These are phyloP conservation scores for Drosophila setifemur DNA, from an alignment of 1,140 invertebrate species.

Conservation along the genomic window DNA sequence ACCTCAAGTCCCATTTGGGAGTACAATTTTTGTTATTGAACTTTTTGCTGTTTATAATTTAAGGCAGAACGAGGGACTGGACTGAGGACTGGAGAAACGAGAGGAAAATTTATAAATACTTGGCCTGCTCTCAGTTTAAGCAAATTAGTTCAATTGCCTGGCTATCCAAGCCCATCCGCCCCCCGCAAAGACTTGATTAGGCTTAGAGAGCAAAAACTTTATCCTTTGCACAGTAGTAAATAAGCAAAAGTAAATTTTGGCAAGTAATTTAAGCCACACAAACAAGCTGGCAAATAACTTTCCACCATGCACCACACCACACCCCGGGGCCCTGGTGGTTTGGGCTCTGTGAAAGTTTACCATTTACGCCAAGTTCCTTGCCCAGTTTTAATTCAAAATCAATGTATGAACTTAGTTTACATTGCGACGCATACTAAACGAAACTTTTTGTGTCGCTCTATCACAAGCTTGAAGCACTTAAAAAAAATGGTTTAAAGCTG, in stretches of 20 bases:
- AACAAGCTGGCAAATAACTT: conserved; percentile 80
- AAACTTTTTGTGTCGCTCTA: conserved; percentile 61
- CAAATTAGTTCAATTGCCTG: conserved; percentile 78
- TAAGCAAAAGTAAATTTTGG: conserved; percentile 81
- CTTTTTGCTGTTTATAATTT: conserved; percentile 78
- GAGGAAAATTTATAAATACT: conserved; percentile 73
- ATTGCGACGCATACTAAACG: conserved; percentile 60
- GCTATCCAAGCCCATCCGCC: conserved; percentile 24
- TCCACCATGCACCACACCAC: conserved; percentile 32
- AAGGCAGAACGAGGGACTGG: background rate
- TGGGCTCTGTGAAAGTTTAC: conserved; percentile 42
- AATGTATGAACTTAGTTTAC: conserved; percentile 80
- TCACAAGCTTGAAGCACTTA: too few species aligned
- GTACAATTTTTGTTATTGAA: conserved; percentile 51
- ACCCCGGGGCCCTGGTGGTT: conserved; percentile 10
- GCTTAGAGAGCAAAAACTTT: conserved; percentile 75
- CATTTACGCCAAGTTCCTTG: conserved; percentile 72
- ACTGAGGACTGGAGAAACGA: background rate
- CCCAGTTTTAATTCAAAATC: conserved; percentile 80
- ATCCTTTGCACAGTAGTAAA: conserved; percentile 80
- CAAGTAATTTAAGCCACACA: conserved; percentile 80
- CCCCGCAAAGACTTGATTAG: conserved; percentile 73
- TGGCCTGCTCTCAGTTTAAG: conserved; percentile 63
- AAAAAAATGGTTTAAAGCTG: too few species aligned
- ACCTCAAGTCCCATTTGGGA: conserved; percentile 15